A percentile compares a stretch with the other conserved stretches of the same genome.
phyloP scores from a whole-genome alignment of 2,797 vertebrate species.

The Typhlichthys eigenmanni region DNA sequence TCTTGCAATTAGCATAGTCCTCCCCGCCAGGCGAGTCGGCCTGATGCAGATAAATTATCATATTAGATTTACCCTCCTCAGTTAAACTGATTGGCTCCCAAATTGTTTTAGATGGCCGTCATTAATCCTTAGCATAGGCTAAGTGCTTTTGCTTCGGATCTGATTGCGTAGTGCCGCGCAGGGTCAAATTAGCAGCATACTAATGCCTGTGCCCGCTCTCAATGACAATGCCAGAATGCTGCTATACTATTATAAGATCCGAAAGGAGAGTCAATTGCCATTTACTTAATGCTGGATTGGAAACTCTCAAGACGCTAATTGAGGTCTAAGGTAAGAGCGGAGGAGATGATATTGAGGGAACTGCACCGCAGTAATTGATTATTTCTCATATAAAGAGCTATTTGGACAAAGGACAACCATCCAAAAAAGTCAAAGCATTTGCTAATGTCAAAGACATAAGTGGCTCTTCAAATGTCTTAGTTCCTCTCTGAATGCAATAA shows the following conservation, averaged over 20 bases:
- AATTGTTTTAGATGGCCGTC: constrained; percentile 99
- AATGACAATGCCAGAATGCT: constrained; percentile 74
- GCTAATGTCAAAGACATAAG: constrained; percentile 34
- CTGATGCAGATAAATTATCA: constrained; percentile 98
- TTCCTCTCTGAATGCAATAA: constrained; percentile 3
- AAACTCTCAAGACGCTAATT: constrained; percentile 76
- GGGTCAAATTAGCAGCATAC: constrained; percentile 93
- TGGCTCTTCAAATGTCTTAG: constrained; percentile 7
- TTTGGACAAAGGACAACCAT: constrained; percentile 19
- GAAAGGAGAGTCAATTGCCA: constrained; percentile 67
- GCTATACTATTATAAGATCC: constrained; percentile 73
- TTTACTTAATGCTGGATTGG: constrained; percentile 69
- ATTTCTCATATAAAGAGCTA: constrained; percentile 31
- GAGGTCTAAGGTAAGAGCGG: constrained; percentile 69
- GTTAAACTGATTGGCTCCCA: constrained; percentile 99
- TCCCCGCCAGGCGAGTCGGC: constrained; percentile 92
- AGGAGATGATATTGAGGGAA: constrained; percentile 39
- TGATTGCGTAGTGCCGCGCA: constrained; percentile 87
- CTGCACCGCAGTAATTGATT: constrained; percentile 35
- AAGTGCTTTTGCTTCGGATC: constrained; percentile 92
- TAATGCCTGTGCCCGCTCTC: constrained; percentile 79
- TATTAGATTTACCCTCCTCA: constrained; percentile 99
- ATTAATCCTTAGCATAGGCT: constrained; percentile 98
- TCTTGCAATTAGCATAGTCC: constrained; percentile 96
- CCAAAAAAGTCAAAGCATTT: constrained; percentile 27